Evolutionary conservation across 2,888 invertebrate genomes (phyloP).

Genomic region (Mamestra brassicae): DNA sequence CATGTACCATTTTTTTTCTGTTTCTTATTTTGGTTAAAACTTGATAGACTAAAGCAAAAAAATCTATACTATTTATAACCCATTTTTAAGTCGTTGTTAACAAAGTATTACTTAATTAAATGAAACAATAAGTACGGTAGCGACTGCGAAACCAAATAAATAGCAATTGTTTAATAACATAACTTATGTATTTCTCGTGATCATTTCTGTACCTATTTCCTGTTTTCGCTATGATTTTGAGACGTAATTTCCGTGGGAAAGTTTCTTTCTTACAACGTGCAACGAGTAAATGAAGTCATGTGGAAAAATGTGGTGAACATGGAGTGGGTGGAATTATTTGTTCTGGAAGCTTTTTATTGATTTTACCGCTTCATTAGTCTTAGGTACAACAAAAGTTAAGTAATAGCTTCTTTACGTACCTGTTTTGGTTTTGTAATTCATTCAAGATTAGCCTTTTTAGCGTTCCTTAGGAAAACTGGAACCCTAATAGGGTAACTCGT

Average conservation of each 20-base stretch:
- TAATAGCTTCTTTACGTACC: background rate
- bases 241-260: conserved; percentile 32
- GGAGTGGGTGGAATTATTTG: background rate
- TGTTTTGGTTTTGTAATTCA: background rate
- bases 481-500: too few relatives aligned
- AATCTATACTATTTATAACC: too few relatives aligned
- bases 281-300: background rate
- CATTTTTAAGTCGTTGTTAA: background rate
- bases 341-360: background rate
- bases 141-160: background rate
- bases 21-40: background rate
- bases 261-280: background rate
- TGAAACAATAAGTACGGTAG: background rate
- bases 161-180: background rate
- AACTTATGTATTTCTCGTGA: background rate
- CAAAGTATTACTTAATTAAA: background rate
- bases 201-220: conserved; percentile 1
- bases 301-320: background rate
- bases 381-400: background rate
- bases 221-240: conserved; percentile 10
- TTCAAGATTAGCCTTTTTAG: background rate
- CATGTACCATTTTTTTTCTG: conserved; percentile 7
- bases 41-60: too few relatives aligned
- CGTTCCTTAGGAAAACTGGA: too few relatives aligned
- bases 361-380: background rate